Evolutionary conservation across 2,113 vertebrate species (phyloP), one percentile per base, ranked within the genome.

Genomic region (Erinaceus europaeus): DNA sequence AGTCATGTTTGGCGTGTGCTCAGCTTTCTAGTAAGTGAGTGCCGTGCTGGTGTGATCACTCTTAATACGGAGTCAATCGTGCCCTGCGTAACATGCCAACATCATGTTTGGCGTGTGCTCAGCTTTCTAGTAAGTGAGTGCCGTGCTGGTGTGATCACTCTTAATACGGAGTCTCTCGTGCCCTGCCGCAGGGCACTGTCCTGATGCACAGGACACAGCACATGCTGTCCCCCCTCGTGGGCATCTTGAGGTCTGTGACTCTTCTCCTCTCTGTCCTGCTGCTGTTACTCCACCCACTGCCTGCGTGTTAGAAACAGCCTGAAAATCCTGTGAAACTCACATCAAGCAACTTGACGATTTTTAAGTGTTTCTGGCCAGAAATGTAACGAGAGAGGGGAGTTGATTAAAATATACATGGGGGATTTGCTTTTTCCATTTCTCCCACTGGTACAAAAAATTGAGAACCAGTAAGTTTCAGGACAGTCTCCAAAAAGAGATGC

Each of bases 201-300:
- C 1, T 4, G 27, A 29, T 0, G 0, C 27, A 46, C 36, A 0
- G 2, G n/a, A n/a, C n/a, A n/a, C n/a, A n/a, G n/a, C n/a, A n/a
- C n/a, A 27, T 25, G 23, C 27, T 55, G 67, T 6, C 42, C 17
- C 32, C 13, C 44, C 15, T 65, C 9, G 29, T 15, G 2, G 20
- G 34, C 3, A 5, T 10, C 40, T 32, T 18, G 42, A 25, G 9
- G 48, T 55, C 2, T 29, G 38, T 36, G 4, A 17, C 36, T 8
- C 25, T 1, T 50, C 42, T 29, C 15, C 12, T 32, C 13, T 50
- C 18, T 67, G 36, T 17, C n/a, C 20, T n/a, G 21, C 38, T 74
- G 4, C 36, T 71, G 12, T 32, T 15, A 32, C 4, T 59, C 38
- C 4, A 17, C 27, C 64, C 23, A 36, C 14, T 15, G 13, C 42